Base-by-base conservation (phyloP, 2,113 vertebrate species). In the Calypte anna region DNA sequence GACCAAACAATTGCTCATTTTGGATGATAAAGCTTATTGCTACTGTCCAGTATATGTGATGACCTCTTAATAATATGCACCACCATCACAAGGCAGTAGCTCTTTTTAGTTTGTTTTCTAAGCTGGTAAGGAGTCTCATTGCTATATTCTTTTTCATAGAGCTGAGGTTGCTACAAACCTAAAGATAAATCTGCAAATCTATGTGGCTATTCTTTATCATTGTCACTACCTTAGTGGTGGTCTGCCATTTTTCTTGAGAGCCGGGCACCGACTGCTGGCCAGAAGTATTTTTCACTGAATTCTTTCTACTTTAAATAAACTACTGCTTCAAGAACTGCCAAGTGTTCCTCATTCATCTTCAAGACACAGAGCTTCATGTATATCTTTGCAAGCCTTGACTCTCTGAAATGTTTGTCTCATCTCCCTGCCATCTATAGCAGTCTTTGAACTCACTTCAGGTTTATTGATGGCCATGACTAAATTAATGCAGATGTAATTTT, bases 301-400 rank as follows among this genome's bases (percentile, higher is more conserved):
- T 98, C 98, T 98, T 98, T 98, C 97, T 98, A 97, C 98, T 98
- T 98, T 98, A 98, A 99, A 99, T 99, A 99, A 99, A 99, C 98
- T 97, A 97, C 95, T 98, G 96, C 98, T 98, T 98, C 97, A 97
- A 97, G 96, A 98, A 98, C 97, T 97, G 93, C 97, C 97, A 97
- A 97, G 96, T 98, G 98, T 96, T 97, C 94, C 97, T 98, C 98
- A 98, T 99, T 98, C 98, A 98, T 98, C 98, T 98, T 98, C 96
- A 94, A 95, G 86, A 94, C 90, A 94, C 88, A 93, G 75, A 87
- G 91, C 92, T 91, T 90, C 85, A 85, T 73, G 86, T 83, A 94
- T 82, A 93, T 93, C 95, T 97, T 91, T 72, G 68, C 83, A 92
- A 95, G 68, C 88, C 91, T 96, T 96, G 93, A 85, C 93, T 97